Evolutionary conservation across 2,888 invertebrate species (phyloP), one percentile per base, ranked within the genome.

Genomic region (Cephus runcator): DNA sequence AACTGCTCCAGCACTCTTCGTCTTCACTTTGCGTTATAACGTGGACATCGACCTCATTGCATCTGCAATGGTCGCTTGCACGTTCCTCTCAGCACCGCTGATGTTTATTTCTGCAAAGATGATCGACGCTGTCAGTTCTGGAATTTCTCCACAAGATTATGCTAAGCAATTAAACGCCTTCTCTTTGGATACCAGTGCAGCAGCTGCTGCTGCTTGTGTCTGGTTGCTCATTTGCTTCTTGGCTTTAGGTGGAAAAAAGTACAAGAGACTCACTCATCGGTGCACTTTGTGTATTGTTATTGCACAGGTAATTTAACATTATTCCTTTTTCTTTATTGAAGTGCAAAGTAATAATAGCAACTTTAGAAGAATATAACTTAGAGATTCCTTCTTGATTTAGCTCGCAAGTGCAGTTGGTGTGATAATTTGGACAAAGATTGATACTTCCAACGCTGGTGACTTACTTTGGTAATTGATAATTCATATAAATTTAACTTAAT

Each of bases 51-150:
- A 98, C 92, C 92, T 98, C 96, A 95, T 98, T 91, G 98, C 98
- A 0, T 97, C 96, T 77, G 96, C 97, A 36, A 97, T 98, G 97
- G 98, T 98, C 6, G 96, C 97, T 1, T 97, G 98, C 86, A 99
- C 98, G 0, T 97, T 98, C 88, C 93, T 98, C 34, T 98, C 98
- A 23, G 98, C 97, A 0, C 98, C 98, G 0, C 93, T 98, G 85
- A 98, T 98, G 97, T 98, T 98, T 90, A 94, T 98, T 79, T 98
- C 98, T 0, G 98, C 98, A 1, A 97, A 97, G 93, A 96, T 98
- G 94, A 97, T 98, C 84, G 85, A 83, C 69, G 90, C 91, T 4
- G 83, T 90, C 69, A 84, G 84, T 40, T 79, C 86, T 31, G 90
- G 88, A 71, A 83, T 86, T 15, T 95, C 96, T 0, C 95, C 96